Conservation (phyloP, 1,140 invertebrate genomes). For the Neotoxoptera formosana region DNA sequence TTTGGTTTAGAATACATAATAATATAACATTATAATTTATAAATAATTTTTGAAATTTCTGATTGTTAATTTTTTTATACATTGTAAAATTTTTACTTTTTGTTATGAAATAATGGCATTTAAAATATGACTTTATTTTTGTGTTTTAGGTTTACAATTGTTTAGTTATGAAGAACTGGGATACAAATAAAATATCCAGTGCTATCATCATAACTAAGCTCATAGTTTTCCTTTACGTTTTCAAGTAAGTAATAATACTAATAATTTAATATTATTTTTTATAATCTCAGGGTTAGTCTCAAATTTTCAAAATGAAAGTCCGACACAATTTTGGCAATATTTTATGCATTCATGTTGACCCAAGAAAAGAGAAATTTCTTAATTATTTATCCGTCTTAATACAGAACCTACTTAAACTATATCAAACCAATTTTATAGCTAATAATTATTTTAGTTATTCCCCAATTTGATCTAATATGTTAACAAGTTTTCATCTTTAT, state of each 20-base stretch:
- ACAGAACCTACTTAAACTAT: not conserved
- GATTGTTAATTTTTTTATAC: no score
- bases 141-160: not conserved
- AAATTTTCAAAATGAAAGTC: not conserved
- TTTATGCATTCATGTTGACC: not conserved
- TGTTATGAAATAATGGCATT: not conserved
- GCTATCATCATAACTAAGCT: not conserved
- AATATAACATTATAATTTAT: no score
- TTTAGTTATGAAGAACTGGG: constrained; percentile 3
- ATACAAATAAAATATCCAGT: not conserved
- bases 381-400: not conserved
- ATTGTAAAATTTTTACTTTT: not conserved
- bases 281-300: not conserved
- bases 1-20: no score
- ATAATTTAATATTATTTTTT: not conserved
- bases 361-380: not conserved
- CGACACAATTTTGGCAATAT: no score
- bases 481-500: not conserved
- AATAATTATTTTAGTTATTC: not conserved
- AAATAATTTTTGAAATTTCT: no score
- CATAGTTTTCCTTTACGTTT: not conserved
- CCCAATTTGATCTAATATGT: not conserved
- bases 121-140: not conserved
- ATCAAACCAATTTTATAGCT: not conserved
- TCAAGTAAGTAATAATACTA: constrained; percentile 3